phyloP scores from a whole-genome alignment of 1,140 invertebrate species.

The Coptotermes formosanus region DNA sequence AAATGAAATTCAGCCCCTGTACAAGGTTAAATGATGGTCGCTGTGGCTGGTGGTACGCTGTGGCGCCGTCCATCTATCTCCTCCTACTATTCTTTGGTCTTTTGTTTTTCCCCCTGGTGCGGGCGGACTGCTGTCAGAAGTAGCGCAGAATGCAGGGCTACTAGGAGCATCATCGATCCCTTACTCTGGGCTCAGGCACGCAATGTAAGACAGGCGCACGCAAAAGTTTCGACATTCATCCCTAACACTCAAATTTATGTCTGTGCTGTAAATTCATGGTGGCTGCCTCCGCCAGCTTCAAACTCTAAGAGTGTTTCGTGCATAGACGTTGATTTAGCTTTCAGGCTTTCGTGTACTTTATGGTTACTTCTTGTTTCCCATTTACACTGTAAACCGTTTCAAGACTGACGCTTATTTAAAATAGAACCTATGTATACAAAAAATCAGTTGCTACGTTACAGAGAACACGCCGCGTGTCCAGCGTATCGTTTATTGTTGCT shows the following conservation, averaged over 20 bases:
- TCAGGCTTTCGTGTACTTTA: too few relatives aligned
- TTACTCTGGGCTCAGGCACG: not conserved
- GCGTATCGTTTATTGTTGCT: too few relatives aligned
- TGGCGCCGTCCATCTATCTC: not conserved
- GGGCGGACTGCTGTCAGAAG: not conserved
- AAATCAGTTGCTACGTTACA: too few relatives aligned
- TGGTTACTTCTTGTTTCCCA: too few relatives aligned
- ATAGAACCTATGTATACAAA: too few relatives aligned
- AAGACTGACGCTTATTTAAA: too few relatives aligned
- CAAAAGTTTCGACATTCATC: not conserved
- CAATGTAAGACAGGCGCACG: conserved; percentile 13
- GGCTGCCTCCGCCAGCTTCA: too few relatives aligned
- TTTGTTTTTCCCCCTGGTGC: not conserved
- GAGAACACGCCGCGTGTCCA: too few relatives aligned
- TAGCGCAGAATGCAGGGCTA: not conserved
- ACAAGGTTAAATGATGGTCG: conserved; percentile 14
- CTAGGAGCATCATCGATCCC: not conserved
- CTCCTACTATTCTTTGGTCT: not conserved
- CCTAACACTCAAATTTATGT: not conserved
- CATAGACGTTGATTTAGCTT: too few relatives aligned
- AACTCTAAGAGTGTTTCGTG: too few relatives aligned
- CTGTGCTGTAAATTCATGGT: too few relatives aligned
- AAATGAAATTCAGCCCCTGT: not conserved
- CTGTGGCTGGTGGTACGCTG: not conserved
- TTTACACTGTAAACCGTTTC: too few relatives aligned